Evolutionary conservation across 2,888 invertebrate species (phyloP), one percentile per base, ranked within the genome.

Genomic region (Drosophila pseudotalamancana): DNA sequence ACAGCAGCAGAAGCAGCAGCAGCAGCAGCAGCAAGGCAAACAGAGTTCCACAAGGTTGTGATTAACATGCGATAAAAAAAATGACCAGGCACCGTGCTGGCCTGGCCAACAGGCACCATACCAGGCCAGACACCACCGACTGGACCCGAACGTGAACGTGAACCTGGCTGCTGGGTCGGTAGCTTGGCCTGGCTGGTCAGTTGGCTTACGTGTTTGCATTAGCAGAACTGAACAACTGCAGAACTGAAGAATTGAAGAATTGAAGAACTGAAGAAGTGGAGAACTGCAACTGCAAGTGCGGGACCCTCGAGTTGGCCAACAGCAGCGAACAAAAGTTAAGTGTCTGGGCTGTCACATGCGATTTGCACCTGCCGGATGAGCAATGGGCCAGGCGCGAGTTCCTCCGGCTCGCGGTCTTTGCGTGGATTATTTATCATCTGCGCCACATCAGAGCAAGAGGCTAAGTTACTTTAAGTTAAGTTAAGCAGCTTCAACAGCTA

Each of bases 351-450:
- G 85, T 85, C 87, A 78, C 85, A 88, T 79, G 86, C 85, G 84
- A 86, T 89, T 88, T 88, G 89, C 87, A 88, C 87, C 87, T 88
- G 87, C 87, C 87, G 87, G 89, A 88, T 89, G 87, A 88, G 84
- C 77, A 86, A 79, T 83, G 71, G 79, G 45, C 60, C 65, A 65
- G 50, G 69, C 74, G 78, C 63, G 49, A 27, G 49, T 12, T 32
- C 48, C 27, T 32, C 55, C 42, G 32, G 59, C 59, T 37, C 49
- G 45, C 35, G 62, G 50, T 49, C 71, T 82, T 87, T 83, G 88
- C 83, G 88, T 87, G 88, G 83, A 87, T 82, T 86, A 82, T 87
- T 83, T 83, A 83, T 83, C 83, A 87, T 86, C 88, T 68, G 72
- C 55, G 79, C 73, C 76, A 67, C 83, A 83, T 87, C 83, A 66